Percentiles rank a stretch among this genome's conserved stretches.
These are phyloP conservation scores for Limanda limanda DNA, from an alignment of 2,113 vertebrate species.

Conservation along the genomic window DNA sequence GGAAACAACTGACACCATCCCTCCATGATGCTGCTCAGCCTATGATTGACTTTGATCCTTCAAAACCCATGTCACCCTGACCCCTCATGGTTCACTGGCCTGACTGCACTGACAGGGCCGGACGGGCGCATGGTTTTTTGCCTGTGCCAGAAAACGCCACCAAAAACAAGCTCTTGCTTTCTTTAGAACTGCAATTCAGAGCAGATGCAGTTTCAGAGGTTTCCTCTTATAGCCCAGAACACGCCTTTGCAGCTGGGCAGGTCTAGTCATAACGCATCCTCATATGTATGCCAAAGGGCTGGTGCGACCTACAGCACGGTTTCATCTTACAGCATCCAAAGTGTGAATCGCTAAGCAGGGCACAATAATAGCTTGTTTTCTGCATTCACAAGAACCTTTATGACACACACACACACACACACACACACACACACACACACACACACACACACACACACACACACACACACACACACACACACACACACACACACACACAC, in stretches of 20 bases:
- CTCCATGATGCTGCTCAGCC: conserved; percentile 14
- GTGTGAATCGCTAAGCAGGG: conserved; percentile 40
- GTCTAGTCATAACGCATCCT: conserved; percentile 77
- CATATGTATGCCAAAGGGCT: conserved; percentile 70
- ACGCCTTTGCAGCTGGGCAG: conserved; percentile 80
- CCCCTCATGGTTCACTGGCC: conserved; percentile 21
- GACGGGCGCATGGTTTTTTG: conserved; percentile 49
- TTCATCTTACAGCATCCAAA: conserved; percentile 76
- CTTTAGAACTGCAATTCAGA: conserved; percentile 80
- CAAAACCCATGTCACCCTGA: conserved; percentile 33
- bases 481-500: too few species aligned
- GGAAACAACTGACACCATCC: conserved; percentile 2
- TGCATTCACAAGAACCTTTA: background rate
- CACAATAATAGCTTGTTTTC: conserved; percentile 23
- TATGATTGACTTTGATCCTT: conserved; percentile 24
- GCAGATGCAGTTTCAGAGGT: conserved; percentile 83
- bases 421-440: background rate
- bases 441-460: background rate
- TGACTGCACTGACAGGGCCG: conserved; percentile 23
- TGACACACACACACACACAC: background rate
- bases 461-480: background rate
- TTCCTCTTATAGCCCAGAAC: conserved; percentile 83
- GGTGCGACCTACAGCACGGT: conserved; percentile 67
- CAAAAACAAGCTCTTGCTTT: conserved; percentile 78
- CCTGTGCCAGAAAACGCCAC: conserved; percentile 68